Percentiles rank a stretch among this genome's conserved stretches.
Evolutionary conservation across 1,140 invertebrate genomes (phyloP).

Genomic region (Diuraphis noxia): DNA sequence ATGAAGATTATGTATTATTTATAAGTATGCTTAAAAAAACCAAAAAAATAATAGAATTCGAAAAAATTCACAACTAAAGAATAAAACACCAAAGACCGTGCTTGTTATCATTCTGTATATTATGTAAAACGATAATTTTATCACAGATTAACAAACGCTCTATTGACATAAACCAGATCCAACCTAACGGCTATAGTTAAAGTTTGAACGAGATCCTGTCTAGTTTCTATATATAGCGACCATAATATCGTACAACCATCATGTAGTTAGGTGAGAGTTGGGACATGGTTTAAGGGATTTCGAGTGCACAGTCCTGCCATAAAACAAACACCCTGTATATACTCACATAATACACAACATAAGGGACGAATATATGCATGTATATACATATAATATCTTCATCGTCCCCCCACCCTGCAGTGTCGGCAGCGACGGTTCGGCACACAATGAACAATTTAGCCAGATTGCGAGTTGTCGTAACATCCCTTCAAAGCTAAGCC

Average conservation of each 20-base stretch:
- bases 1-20: too few relatives aligned
- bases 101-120: background rate
- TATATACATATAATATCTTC: background rate
- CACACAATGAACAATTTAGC: slow-evolving; percentile 39
- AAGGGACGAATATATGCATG: background rate
- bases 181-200: background rate
- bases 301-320: background rate
- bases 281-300: background rate
- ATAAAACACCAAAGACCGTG: background rate
- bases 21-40: background rate
- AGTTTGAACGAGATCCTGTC: background rate
- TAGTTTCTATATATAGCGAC: background rate
- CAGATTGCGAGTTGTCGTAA: slow-evolving; percentile 36
- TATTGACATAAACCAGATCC: background rate
- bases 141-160: background rate
- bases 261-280: background rate
- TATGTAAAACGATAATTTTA: background rate
- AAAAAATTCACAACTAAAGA: background rate
- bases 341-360: background rate
- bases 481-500: slow-evolving; percentile 7
- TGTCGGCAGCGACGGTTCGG: background rate
- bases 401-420: too few relatives aligned
- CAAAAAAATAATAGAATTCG: background rate
- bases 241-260: background rate
- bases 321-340: background rate